These are phyloP conservation scores for Penaeus vannamei DNA, from an alignment of 1,140 invertebrate genomes.

Conservation along the genomic window DNA sequence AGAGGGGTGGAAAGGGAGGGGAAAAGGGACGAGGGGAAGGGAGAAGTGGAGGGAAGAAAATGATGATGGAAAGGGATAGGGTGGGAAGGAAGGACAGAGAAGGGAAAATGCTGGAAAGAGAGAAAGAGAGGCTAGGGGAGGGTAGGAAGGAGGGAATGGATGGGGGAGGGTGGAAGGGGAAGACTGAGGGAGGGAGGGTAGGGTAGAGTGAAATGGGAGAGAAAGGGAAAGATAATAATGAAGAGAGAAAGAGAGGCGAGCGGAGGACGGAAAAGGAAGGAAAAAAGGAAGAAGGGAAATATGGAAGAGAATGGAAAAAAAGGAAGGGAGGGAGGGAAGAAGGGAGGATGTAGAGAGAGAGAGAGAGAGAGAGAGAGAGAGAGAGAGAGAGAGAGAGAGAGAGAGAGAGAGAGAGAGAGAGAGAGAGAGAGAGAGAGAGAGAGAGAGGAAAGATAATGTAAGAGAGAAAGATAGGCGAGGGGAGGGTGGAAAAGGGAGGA, in stretches of 20 bases:
- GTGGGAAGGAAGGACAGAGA: no score
- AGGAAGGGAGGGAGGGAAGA: neutral
- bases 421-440: neutral
- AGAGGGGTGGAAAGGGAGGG: neutral
- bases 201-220: constrained; percentile 3
- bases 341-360: neutral
- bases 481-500: neutral
- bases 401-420: neutral
- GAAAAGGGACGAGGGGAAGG: neutral
- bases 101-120: neutral
- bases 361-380: neutral
- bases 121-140: no score
- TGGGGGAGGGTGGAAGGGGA: constrained; percentile 16
- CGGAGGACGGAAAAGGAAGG: neutral
- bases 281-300: neutral
- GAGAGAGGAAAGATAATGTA: neutral
- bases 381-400: neutral
- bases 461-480: neutral
- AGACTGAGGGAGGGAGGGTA: no score
- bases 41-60: neutral
- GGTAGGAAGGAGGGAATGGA: constrained; percentile 18
- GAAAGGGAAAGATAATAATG: no score
- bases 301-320: neutral
- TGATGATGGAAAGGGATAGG: neutral
- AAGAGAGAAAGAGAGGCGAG: neutral